These are phyloP conservation scores for Pachyuromys duprasi DNA, from an alignment of 2,797 vertebrate species.

Conservation along the genomic window DNA sequence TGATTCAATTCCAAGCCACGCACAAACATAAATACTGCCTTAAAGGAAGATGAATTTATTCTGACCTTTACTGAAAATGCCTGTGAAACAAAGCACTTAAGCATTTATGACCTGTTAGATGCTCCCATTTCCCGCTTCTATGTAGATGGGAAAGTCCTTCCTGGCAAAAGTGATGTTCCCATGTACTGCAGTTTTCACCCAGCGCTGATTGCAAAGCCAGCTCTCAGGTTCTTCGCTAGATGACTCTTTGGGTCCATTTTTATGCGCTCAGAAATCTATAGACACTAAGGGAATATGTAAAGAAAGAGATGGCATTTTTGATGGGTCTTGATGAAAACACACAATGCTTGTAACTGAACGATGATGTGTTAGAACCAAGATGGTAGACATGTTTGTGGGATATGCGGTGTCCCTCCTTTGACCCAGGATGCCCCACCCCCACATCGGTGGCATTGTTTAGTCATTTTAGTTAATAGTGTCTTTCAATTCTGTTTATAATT, in stretches of 20 bases:
- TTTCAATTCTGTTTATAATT: conserved; percentile 33
- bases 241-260: conserved; percentile 60
- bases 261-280: conserved; percentile 40
- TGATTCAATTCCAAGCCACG: conserved; percentile 71
- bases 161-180: conserved; percentile 78
- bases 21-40: conserved; percentile 83
- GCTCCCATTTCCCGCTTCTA: conserved; percentile 83
- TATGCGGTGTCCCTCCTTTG: conserved; percentile 44
- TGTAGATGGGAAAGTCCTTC: conserved; percentile 84
- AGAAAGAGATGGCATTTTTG: conserved; percentile 64
- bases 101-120: conserved; percentile 86
- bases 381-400: neutral
- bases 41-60: conserved; percentile 87
- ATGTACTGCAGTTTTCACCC: conserved; percentile 78
- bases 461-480: conserved; percentile 48
- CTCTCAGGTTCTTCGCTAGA: conserved; percentile 39
- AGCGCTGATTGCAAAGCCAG: conserved; percentile 81
- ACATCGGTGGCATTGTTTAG: neutral
- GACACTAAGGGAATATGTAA: conserved; percentile 52
- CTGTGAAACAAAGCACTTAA: conserved; percentile 89
- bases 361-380: conserved; percentile 43
- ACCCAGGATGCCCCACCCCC: neutral
- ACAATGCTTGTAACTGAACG: conserved; percentile 50
- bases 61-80: conserved; percentile 89
- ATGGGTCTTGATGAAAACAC: conserved; percentile 67